phyloP scores from a whole-genome alignment of 2,113 vertebrate species.

The Dunckerocampus dactyliophorus region DNA sequence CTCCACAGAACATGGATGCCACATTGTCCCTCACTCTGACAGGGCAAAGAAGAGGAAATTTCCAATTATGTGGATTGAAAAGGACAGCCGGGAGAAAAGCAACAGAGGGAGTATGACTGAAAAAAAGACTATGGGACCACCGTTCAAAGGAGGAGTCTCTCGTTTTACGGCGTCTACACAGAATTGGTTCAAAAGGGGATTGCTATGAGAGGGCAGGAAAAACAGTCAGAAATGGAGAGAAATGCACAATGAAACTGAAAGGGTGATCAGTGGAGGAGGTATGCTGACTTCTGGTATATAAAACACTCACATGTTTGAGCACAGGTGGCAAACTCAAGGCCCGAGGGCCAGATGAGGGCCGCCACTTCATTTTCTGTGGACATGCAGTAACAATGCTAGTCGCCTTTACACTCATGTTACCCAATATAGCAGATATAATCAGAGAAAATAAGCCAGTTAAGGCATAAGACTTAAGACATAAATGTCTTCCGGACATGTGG shows the following conservation, averaged over 20 bases:
- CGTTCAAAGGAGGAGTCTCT: conserved; percentile 29
- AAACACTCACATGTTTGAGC: neutral
- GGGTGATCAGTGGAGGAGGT: conserved; percentile 5
- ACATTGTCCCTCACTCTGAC: conserved; percentile 65
- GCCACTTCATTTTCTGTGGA: no score
- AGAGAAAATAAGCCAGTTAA: no score
- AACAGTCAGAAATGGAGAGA: conserved; percentile 13
- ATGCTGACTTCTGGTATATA: neutral
- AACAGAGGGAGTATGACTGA: conserved; percentile 5
- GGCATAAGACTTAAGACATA: no score
- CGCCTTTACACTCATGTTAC: no score
- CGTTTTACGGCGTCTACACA: conserved; percentile 26
- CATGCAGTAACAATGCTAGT: no score
- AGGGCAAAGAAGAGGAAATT: conserved; percentile 64
- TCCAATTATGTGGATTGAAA: conserved; percentile 65
- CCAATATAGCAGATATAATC: no score
- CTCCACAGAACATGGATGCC: conserved; percentile 69
- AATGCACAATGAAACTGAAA: conserved; percentile 9
- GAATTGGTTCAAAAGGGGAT: neutral
- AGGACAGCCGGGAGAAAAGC: conserved; percentile 33
- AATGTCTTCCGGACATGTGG: no score
- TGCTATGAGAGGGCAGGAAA: conserved; percentile 11
- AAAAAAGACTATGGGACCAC: conserved; percentile 22
- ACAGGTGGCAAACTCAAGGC: no score
- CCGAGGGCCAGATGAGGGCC: no score